Evolutionary conservation across 2,888 invertebrate genomes (phyloP).

Genomic region (Acanthacorydalis orientalis): DNA sequence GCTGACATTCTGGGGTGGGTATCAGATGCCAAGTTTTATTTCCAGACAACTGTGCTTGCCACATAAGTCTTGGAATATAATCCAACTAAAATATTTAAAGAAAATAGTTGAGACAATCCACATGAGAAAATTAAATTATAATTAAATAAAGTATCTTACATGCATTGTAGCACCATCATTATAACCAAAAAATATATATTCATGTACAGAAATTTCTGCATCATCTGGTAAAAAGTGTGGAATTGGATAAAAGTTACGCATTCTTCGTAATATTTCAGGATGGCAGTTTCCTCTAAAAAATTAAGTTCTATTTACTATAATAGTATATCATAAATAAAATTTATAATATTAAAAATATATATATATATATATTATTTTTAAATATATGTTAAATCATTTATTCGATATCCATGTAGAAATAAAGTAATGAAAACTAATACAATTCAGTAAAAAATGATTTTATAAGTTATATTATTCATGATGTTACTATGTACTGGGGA

Average conservation of each 20-base stretch:
- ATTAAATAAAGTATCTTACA: constrained; percentile 32
- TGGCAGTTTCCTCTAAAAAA: constrained; percentile 66
- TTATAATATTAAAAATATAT: constrained; percentile 4
- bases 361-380: constrained; percentile 9
- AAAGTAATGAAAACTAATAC: no score
- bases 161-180: constrained; percentile 84
- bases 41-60: constrained; percentile 83
- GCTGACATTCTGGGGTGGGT: constrained; percentile 77
- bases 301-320: neutral
- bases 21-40: constrained; percentile 71
- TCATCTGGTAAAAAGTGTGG: constrained; percentile 78
- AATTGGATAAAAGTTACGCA: constrained; percentile 58
- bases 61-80: constrained; percentile 79
- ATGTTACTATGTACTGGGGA: neutral
- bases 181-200: constrained; percentile 85
- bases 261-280: constrained; percentile 51
- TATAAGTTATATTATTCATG: no score
- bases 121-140: constrained; percentile 2
- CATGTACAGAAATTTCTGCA: constrained; percentile 74
- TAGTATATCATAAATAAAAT: neutral
- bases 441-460: no score
- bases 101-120: neutral
- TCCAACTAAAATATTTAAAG: constrained; percentile 47
- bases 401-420: no score
- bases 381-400: constrained; percentile 2